phyloP scores from a whole-genome alignment of 1,140 invertebrate genomes.

The Pemphigus obesinymphae region DNA sequence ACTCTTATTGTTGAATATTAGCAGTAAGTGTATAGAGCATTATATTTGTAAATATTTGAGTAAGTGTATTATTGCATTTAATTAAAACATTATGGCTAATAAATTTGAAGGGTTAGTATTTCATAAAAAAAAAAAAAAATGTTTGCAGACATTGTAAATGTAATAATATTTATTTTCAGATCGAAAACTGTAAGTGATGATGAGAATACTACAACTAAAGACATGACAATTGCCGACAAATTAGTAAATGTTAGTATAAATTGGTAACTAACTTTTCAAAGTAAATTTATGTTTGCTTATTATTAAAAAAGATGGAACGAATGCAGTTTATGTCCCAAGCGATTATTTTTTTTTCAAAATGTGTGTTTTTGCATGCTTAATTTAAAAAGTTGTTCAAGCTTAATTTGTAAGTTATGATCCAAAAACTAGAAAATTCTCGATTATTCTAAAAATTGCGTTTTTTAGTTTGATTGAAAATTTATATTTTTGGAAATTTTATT shows the following conservation, averaged over 20 bases:
- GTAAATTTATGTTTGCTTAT: neutral
- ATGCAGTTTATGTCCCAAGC: too few species aligned
- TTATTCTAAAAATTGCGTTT: too few species aligned
- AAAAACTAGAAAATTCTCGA: too few species aligned
- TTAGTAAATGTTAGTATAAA: conserved; percentile 25
- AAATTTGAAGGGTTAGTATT: conserved; percentile 32
- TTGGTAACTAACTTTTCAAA: neutral
- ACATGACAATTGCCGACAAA: conserved; percentile 30
- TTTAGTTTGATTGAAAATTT: too few species aligned
- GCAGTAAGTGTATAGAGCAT: neutral
- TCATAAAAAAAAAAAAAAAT: neutral
- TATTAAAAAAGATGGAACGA: too few species aligned
- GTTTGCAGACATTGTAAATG: neutral
- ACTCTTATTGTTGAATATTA: neutral
- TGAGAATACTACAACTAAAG: conserved; percentile 32
- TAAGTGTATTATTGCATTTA: neutral
- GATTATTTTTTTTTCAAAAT: too few species aligned
- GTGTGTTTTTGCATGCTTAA: too few species aligned
- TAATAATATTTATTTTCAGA: neutral
- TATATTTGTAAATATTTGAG: conserved; percentile 36
- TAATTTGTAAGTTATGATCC: too few species aligned
- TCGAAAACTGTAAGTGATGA: conserved; percentile 33
- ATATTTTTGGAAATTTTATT: too few species aligned
- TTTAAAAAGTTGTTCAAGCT: too few species aligned
- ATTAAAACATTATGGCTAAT: conserved; percentile 24